These are phyloP conservation scores for Manis pentadactyla DNA, from an alignment of 2,797 vertebrate genomes.

Conservation along the genomic window DNA sequence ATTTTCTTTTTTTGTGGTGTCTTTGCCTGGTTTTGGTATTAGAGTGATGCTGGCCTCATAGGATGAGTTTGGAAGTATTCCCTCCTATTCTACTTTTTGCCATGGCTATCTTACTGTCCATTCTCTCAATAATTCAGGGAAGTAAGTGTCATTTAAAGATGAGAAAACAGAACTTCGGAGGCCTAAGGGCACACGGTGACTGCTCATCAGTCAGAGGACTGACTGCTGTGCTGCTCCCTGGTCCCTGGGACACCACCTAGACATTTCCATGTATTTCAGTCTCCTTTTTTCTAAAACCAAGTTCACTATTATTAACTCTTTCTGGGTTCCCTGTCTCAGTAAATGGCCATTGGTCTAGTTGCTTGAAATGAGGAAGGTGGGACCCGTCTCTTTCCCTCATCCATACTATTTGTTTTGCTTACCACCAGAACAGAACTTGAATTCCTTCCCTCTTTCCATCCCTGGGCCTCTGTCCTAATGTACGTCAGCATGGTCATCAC, in stretches of 20 bases:
- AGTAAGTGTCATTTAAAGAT: background rate
- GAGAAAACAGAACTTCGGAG: background rate
- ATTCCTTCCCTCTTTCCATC: background rate
- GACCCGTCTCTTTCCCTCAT: background rate
- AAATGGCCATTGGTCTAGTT: background rate
- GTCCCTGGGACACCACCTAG: background rate
- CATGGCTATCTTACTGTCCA: accelerated
- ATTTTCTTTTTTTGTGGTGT: no score
- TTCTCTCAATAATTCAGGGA: background rate
- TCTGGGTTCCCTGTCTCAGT: background rate
- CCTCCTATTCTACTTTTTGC: background rate
- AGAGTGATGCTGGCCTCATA: no score
- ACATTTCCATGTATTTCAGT: no score
- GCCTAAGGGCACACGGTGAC: background rate
- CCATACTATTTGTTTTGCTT: background rate
- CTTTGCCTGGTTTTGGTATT: no score
- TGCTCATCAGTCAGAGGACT: background rate
- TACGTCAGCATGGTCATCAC: background rate
- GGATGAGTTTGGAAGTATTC: no score
- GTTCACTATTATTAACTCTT: background rate
- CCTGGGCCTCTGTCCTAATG: background rate
- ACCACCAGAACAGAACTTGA: background rate
- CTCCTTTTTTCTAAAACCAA: background rate
- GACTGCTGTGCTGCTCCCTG: background rate
- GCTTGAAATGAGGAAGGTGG: background rate